These are phyloP conservation scores for Byasa hedistus DNA, from an alignment of 2,888 invertebrate genomes.

Conservation along the genomic window DNA sequence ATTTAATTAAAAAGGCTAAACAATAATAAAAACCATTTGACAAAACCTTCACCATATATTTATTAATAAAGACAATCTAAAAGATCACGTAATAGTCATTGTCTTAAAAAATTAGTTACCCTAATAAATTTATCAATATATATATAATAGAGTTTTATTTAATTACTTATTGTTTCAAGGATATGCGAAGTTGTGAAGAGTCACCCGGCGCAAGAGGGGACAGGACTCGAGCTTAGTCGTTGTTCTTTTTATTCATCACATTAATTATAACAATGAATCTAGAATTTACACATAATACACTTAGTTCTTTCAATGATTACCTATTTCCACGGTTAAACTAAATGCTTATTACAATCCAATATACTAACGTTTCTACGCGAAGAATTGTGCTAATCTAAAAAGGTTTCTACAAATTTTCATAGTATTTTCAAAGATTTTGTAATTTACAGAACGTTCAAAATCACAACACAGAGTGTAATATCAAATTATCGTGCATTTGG, in stretches of 20 bases:
- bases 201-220: slow-evolving; percentile 55
- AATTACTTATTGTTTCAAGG: slow-evolving; percentile 80
- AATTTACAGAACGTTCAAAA: slow-evolving; percentile 80
- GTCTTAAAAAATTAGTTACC: slow-evolving; percentile 80
- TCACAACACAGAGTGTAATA: slow-evolving; percentile 82
- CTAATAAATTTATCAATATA: slow-evolving; percentile 80
- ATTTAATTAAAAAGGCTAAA: slow-evolving; percentile 18
- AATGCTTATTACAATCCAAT: slow-evolving; percentile 68
- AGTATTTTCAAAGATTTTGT: slow-evolving; percentile 70
- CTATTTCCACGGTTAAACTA: slow-evolving; percentile 70
- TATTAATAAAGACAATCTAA: slow-evolving; percentile 81
- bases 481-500: slow-evolving; percentile 75
- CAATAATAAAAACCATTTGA: slow-evolving; percentile 70
- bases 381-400: slow-evolving; percentile 79
- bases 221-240: slow-evolving; percentile 70
- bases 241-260: slow-evolving; percentile 76
- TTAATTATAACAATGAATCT: slow-evolving; percentile 74
- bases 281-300: slow-evolving; percentile 65
- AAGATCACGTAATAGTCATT: slow-evolving; percentile 80
- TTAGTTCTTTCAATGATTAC: slow-evolving; percentile 65
- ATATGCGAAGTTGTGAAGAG: slow-evolving; percentile 79
- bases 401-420: slow-evolving; percentile 72
- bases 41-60: slow-evolving; percentile 80
- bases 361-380: slow-evolving; percentile 77
- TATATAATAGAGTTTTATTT: slow-evolving; percentile 68